These are phyloP conservation scores for Hermaeophaga mercurialis DNA, from an alignment of 2,888 invertebrate genomes.

Conservation along the genomic window DNA sequence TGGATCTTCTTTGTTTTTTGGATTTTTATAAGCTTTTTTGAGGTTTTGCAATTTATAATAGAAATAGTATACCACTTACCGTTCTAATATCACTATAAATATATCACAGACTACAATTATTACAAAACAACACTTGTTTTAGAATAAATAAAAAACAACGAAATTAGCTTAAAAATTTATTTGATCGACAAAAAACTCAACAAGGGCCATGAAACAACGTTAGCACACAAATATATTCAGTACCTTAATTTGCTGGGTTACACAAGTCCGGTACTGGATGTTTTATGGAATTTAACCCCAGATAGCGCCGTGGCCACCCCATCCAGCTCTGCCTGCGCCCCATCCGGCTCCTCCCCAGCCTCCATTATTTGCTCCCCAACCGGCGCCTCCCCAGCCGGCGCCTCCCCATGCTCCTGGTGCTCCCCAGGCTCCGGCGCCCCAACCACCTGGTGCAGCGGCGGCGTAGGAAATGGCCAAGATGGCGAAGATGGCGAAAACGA, in stretches of 20 bases:
- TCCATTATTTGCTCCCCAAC: not conserved
- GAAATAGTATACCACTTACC: too few species aligned
- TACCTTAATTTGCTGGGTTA: slow-evolving; percentile 1
- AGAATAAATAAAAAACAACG: too few species aligned
- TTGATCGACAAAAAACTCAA: too few species aligned
- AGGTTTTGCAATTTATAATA: too few species aligned
- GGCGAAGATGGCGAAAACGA: slow-evolving; percentile 39
- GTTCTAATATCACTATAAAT: too few species aligned
- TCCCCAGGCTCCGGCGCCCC: not conserved
- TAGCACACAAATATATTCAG: not conserved
- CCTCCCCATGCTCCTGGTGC: slow-evolving; percentile 4
- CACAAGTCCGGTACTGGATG: not conserved
- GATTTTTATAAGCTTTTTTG: too few species aligned
- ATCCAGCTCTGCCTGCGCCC: not conserved
- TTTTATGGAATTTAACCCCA: slow-evolving; percentile 1
- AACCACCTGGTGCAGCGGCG: slow-evolving; percentile 13
- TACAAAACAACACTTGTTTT: too few species aligned
- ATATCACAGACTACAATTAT: too few species aligned
- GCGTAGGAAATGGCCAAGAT: slow-evolving; percentile 37
- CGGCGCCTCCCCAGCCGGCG: slow-evolving; percentile 2
- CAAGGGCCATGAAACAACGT: not conserved
- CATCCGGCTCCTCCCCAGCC: not conserved
- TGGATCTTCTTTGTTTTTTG: too few species aligned
- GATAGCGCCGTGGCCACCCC: slow-evolving; percentile 2
- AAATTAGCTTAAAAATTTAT: too few species aligned